Evolutionary conservation across 37 sponge, comb jelly and placozoan species (phyloP).

Genomic region (Aphrocallistes beatrix): DNA sequence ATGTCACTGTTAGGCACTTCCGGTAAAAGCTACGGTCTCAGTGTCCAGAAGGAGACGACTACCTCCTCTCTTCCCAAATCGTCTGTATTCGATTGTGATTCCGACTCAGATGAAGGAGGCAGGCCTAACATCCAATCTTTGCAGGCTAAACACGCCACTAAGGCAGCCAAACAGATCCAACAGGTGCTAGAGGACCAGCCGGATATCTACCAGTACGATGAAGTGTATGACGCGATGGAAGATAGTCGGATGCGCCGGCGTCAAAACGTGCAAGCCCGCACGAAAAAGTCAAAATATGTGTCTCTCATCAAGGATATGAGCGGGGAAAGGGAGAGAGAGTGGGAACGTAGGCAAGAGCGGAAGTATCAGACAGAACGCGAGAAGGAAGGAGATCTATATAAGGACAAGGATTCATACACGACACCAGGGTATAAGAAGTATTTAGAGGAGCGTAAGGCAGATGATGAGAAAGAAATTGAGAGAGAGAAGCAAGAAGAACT

Average conservation of each 20-base stretch:
- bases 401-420: background rate
- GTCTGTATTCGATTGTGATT: background rate
- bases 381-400: background rate
- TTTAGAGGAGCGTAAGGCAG: background rate
- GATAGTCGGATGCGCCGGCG: background rate
- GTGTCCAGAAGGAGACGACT: background rate
- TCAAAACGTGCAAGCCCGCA: background rate
- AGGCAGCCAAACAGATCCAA: background rate
- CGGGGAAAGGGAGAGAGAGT: background rate
- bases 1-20: background rate
- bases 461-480: background rate
- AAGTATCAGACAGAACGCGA: background rate
- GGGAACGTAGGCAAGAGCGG: background rate
- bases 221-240: constrained; percentile 1
- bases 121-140: background rate
- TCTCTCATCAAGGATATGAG: constrained; percentile 11
- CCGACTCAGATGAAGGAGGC: background rate
- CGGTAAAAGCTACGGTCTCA: background rate
- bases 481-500: background rate
- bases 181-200: background rate
- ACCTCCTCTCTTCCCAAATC: background rate
- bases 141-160: background rate
- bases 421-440: background rate
- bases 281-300: background rate
- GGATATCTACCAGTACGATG: background rate